Percentiles rank a stretch among this genome's conserved stretches.
phyloP scores from a whole-genome alignment of 1,140 invertebrate genomes.

The Choristoneura fumiferana region DNA sequence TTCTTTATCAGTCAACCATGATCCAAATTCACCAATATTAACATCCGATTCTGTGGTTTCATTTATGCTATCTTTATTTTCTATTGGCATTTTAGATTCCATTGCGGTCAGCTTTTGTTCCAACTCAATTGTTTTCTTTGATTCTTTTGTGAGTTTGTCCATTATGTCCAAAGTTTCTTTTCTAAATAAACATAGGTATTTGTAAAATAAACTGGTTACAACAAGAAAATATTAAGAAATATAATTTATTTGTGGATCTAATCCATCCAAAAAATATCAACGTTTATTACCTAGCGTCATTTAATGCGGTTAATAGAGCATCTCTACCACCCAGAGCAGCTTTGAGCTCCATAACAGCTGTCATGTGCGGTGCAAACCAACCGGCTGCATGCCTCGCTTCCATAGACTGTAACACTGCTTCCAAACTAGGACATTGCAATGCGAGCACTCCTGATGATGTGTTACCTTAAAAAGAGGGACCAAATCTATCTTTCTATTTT shows the following conservation, averaged over 20 bases:
- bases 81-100: conserved; percentile 35
- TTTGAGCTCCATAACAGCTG: conserved; percentile 83
- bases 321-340: conserved; percentile 69
- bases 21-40: conserved; percentile 42
- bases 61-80: conserved; percentile 28
- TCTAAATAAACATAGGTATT: conserved; percentile 37
- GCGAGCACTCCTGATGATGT: conserved; percentile 55
- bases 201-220: conserved; percentile 5
- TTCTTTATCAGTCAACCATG: conserved; percentile 48
- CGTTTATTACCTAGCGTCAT: conserved; percentile 63
- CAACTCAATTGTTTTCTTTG: conserved; percentile 53
- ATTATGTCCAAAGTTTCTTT: conserved; percentile 68
- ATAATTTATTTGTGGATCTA: background rate
- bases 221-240: background rate
- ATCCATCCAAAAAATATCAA: conserved; percentile 1
- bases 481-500: background rate
- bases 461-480: conserved; percentile 45
- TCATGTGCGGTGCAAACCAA: conserved; percentile 88
- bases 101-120: conserved; percentile 58
- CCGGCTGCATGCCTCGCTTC: conserved; percentile 84
- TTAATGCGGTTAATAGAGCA: conserved; percentile 56
- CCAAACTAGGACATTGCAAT: conserved; percentile 57
- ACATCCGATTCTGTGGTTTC: conserved; percentile 23
- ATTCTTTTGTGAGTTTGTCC: conserved; percentile 57
- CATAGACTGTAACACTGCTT: conserved; percentile 75